Percentiles rank a stretch among this genome's conserved stretches.
Evolutionary conservation across 2,888 invertebrate genomes (phyloP).

Genomic region (Spialia ferax): DNA sequence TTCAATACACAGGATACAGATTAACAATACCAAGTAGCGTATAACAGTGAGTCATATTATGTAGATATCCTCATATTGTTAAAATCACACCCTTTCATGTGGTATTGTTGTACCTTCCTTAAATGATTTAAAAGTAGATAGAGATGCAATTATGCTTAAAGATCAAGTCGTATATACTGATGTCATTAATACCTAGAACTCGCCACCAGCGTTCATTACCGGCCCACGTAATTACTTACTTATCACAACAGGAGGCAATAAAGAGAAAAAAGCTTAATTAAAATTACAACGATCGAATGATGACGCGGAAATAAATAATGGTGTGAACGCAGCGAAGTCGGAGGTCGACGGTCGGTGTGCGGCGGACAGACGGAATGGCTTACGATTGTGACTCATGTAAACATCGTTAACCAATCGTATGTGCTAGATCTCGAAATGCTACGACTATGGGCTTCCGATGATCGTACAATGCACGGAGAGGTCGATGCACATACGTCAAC

Average conservation of each 20-base stretch:
- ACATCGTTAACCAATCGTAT: conserved; percentile 31
- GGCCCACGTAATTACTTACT: conserved; percentile 1
- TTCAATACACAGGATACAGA: too few species aligned
- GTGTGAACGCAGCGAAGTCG: conserved; percentile 9
- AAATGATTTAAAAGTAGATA: not conserved
- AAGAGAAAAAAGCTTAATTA: conserved; percentile 12
- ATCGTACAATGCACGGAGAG: not conserved
- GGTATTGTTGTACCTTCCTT: not conserved
- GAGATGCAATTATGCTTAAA: not conserved
- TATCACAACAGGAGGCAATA: conserved; percentile 8
- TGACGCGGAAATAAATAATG: conserved; percentile 11
- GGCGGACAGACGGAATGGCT: conserved; percentile 22
- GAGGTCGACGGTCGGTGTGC: conserved; percentile 30
- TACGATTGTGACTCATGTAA: conserved; percentile 35
- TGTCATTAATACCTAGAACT: too few species aligned
- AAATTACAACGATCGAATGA: conserved; percentile 12
- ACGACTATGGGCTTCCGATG: conserved; percentile 13
- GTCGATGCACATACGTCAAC: not conserved
- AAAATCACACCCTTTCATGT: too few species aligned
- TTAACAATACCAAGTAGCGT: too few species aligned
- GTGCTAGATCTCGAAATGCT: conserved; percentile 15
- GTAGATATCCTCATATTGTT: too few species aligned
- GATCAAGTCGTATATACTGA: not conserved
- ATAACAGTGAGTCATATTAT: too few species aligned
- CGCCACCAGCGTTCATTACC: not conserved